A percentile compares a stretch with the other conserved stretches of the same genome.
Conservation (phyloP, 2,888 invertebrate genomes). For the Itoplectis maculator region DNA sequence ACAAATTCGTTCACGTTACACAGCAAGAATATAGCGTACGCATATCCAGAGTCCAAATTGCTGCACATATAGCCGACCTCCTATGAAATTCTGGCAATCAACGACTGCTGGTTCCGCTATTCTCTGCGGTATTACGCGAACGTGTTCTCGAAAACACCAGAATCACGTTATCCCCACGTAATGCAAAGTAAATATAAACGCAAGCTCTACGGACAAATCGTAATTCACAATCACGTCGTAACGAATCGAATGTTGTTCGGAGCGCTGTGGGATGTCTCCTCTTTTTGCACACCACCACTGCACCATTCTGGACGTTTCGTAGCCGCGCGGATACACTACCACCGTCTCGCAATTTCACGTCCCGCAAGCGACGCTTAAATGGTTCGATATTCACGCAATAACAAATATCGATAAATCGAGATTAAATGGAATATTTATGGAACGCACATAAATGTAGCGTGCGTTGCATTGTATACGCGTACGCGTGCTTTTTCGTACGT, state of each 20-base stretch:
- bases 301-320: constrained; percentile 1
- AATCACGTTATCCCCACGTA: constrained; percentile 64
- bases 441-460: constrained; percentile 45
- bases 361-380: constrained; percentile 68
- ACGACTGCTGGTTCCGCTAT: constrained; percentile 5
- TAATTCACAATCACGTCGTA: constrained; percentile 76
- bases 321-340: constrained; percentile 2
- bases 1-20: constrained; percentile 20
- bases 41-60: constrained; percentile 1
- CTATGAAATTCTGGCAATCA: constrained; percentile 23
- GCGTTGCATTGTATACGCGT: constrained; percentile 26
- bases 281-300: constrained; percentile 5
- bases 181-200: constrained; percentile 74
- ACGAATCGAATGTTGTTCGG: constrained; percentile 73
- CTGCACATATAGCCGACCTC: neutral
- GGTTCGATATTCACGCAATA: constrained; percentile 70
- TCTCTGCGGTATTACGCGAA: constrained; percentile 34
- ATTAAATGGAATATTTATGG: constrained; percentile 69
- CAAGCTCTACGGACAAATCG: constrained; percentile 63
- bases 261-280: constrained; percentile 41
- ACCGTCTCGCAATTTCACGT: constrained; percentile 36
- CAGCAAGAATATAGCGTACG: neutral
- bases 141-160: constrained; percentile 31
- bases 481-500: constrained; percentile 43
- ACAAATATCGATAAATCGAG: constrained; percentile 73